A percentile compares a stretch with the other conserved stretches of the same genome.
These are phyloP conservation scores for Odontocolon sp. DNA, from an alignment of 2,888 invertebrate genomes.

Conservation along the genomic window DNA sequence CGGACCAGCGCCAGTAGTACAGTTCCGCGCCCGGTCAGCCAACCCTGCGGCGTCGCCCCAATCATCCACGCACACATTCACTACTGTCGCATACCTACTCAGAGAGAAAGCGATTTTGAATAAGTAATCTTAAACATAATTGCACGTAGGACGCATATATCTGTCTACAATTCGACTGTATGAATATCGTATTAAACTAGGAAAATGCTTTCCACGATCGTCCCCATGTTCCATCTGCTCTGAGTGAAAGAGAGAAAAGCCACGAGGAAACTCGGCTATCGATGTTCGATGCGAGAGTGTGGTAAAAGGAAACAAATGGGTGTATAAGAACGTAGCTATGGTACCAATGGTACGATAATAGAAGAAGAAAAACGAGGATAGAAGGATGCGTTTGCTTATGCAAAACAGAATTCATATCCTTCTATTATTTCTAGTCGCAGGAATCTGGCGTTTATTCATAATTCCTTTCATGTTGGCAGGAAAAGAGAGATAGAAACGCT, in stretches of 20 bases:
- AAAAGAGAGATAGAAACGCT: no score
- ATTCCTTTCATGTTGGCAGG: no score
- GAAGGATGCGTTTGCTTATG: no score
- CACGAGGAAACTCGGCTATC: background rate
- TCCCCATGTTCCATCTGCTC: background rate
- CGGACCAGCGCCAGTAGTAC: conserved; percentile 30
- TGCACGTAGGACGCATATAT: background rate
- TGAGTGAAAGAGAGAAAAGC: background rate
- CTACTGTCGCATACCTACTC: background rate
- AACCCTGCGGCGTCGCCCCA: background rate
- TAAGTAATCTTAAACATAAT: conserved; percentile 19
- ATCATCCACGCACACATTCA: background rate
- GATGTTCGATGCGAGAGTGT: background rate
- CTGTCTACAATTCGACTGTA: conserved; percentile 18
- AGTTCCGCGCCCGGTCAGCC: conserved; percentile 37
- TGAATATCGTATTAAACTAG: conserved; percentile 34
- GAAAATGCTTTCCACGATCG: background rate
- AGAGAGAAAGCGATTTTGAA: conserved; percentile 10
- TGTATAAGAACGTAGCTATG: background rate
- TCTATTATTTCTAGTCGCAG: no score
- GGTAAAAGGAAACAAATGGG: background rate
- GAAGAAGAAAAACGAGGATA: background rate
- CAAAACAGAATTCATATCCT: no score
- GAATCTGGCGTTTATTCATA: no score
- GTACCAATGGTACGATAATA: background rate